phyloP scores from a whole-genome alignment of 2,113 vertebrate species.

The Myanophis thanlyinensis region DNA sequence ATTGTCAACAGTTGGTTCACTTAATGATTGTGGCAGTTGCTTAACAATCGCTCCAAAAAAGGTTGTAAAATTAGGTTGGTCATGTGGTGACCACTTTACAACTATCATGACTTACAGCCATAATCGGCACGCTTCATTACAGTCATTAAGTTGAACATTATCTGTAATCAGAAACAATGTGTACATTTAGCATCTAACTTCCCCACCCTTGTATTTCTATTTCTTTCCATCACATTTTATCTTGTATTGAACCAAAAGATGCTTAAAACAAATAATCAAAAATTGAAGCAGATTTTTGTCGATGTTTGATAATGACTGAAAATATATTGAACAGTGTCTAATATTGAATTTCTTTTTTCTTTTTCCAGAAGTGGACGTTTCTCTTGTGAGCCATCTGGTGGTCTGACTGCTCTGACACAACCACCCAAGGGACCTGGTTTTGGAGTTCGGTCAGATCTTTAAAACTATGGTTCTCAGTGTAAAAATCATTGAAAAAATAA shows the following conservation, averaged over 20 bases:
- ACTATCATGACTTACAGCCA: background rate
- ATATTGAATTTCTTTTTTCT: background rate
- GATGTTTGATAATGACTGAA: background rate
- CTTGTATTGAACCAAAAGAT: background rate
- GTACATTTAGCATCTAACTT: background rate
- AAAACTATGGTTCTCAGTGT: constrained; percentile 29
- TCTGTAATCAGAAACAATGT: background rate
- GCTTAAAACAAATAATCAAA: background rate
- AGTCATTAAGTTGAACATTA: background rate
- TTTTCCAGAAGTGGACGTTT: constrained; percentile 85
- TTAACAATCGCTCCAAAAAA: background rate
- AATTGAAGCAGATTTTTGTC: background rate
- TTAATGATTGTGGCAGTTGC: background rate
- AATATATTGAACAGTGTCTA: background rate
- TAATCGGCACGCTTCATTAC: background rate
- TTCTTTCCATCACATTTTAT: background rate
- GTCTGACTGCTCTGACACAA: constrained; percentile 89
- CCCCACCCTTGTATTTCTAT: background rate
- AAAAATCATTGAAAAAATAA: constrained; percentile 9
- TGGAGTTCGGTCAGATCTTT: constrained; percentile 89
- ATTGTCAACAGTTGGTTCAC: background rate
- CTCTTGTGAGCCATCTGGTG: constrained; percentile 94
- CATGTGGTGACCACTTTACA: background rate
- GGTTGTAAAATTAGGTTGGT: background rate
- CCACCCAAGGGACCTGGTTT: constrained; percentile 93